Percentiles rank a stretch among this genome's conserved stretches.
phyloP scores from a whole-genome alignment of 2,888 invertebrate genomes.

The Euphydryas editha region DNA sequence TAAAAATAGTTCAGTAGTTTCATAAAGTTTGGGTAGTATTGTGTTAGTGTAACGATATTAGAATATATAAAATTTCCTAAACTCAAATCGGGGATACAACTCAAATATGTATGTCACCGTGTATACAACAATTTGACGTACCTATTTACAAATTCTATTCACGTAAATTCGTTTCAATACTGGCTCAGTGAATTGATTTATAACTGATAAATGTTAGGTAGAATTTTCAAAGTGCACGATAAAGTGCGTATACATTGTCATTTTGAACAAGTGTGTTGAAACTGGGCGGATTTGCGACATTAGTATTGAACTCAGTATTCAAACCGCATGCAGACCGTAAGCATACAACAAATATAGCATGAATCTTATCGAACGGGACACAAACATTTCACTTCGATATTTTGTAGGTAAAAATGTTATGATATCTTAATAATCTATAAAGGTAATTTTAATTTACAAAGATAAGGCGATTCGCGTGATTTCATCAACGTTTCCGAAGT shows the following conservation, averaged over 20 bases:
- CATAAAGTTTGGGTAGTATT: too few relatives aligned
- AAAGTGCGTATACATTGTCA: constrained; percentile 33
- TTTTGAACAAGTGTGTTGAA: constrained; percentile 35
- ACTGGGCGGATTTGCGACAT: constrained; percentile 34
- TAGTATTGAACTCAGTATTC: constrained; percentile 28
- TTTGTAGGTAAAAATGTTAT: too few relatives aligned
- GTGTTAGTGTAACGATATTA: too few relatives aligned
- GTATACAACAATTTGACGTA: background rate
- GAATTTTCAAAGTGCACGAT: constrained; percentile 23
- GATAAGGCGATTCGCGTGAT: too few relatives aligned
- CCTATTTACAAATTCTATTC: background rate
- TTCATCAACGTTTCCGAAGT: too few relatives aligned
- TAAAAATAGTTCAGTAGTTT: too few relatives aligned
- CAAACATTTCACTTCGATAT: constrained; percentile 9
- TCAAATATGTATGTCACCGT: background rate
- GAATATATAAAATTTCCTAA: background rate
- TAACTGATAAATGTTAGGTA: constrained; percentile 16
- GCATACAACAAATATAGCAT: constrained; percentile 29
- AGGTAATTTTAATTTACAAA: too few relatives aligned
- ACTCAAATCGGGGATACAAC: background rate
- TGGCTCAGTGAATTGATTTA: constrained; percentile 2
- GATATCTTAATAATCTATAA: too few relatives aligned
- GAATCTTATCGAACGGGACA: constrained; percentile 27
- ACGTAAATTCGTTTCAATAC: background rate
- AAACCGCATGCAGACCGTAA: constrained; percentile 27